Evolutionary conservation across 2,113 vertebrate genomes (phyloP), one percentile per base, ranked within the genome.

Genomic region (Gopherus flavomarginatus): DNA sequence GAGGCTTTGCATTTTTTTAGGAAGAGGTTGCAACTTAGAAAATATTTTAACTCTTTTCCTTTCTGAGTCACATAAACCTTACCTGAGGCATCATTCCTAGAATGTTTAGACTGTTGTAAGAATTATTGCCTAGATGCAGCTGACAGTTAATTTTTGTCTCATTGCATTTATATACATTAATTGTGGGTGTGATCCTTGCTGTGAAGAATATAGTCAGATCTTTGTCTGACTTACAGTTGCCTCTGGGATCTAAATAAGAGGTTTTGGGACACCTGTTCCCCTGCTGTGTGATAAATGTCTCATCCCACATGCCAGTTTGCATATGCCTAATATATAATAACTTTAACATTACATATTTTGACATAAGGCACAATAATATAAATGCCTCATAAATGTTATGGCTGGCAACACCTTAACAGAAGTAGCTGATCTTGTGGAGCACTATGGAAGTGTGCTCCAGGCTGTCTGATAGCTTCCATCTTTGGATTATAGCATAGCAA

Each of bases 131-230:
- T 52, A 85, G 85, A 16, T 31, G 54, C 42, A 35, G 27, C 69
- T 94, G 90, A 49, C 88, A 93, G 95, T 96, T 91, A 83, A 65
- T 89, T 54, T 49, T 90, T 90, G 87, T 91, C 42, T 77, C 24
- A 87, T 92, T 94, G 3, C 57, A 84, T 96, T 95, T 94, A 88
- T 82, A 89, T 94, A 54, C 19, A 95, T 94, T 21, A 89, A 12
- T 6, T 85, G 12, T 87, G 53, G n/a, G 81, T n/a, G 31, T 86
- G 88, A 89, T 53, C n/a, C 50, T 24, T 53, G n/a, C 10, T 81
- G n/a, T 81, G 49, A 52, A 81, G 80, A 49, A n/a, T 82, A 26
- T 24, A 56, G 53, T 53, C n/a, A 56, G 81, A n/a, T 42, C n/a
- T 56, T 52, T 56, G 79, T 24, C 79, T 81, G 52, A 7, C 21